Conservation (phyloP, 1,140 invertebrate species). For the Lasaia peninsularis region DNA sequence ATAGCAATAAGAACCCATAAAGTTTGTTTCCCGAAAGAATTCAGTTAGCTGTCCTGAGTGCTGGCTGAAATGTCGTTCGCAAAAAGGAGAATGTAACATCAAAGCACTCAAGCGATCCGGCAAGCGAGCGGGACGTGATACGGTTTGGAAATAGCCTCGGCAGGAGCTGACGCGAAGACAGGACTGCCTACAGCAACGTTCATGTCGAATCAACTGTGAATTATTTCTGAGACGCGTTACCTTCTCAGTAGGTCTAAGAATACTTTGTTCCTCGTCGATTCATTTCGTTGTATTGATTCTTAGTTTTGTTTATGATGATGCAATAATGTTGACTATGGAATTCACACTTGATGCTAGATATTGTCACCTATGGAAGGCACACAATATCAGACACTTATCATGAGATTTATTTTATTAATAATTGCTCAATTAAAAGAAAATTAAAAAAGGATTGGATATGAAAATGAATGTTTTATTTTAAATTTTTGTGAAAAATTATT, state of each 20-base stretch:
- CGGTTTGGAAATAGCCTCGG: conserved; percentile 66
- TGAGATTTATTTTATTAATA: no score
- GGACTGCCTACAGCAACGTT: conserved; percentile 23
- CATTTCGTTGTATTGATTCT: neutral
- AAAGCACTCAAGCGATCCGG: conserved; percentile 61
- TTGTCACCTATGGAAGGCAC: no score
- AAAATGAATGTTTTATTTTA: no score
- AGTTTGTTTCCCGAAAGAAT: conserved; percentile 30
- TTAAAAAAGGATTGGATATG: no score
- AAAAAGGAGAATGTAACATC: conserved; percentile 72
- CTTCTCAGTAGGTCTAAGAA: conserved; percentile 18
- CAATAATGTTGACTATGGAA: no score
- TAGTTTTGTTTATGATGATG: neutral
- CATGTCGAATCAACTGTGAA: conserved; percentile 48
- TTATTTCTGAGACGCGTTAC: conserved; percentile 59
- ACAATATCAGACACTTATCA: no score
- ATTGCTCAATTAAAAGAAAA: no score
- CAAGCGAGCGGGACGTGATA: conserved; percentile 54
- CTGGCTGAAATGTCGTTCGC: conserved; percentile 34
- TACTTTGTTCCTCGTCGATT: conserved; percentile 7
- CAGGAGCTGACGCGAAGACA: conserved; percentile 42
- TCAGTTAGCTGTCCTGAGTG: conserved; percentile 4
- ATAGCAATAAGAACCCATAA: neutral
- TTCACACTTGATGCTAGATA: no score
- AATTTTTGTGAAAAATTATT: no score